These are phyloP conservation scores for Halictus ligatus DNA, from an alignment of 2,888 invertebrate species.

Conservation along the genomic window DNA sequence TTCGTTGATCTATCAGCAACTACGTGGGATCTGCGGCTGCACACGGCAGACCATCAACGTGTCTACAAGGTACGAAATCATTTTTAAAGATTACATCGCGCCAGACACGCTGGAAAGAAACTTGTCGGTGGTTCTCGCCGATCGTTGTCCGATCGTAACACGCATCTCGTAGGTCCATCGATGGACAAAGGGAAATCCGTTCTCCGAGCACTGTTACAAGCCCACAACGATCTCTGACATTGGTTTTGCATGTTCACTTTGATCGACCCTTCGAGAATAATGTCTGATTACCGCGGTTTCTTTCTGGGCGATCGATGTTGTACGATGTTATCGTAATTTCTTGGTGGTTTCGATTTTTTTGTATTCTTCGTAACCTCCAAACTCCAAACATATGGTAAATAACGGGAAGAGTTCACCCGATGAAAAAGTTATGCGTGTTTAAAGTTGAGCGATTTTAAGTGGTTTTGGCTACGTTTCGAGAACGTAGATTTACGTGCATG, in stretches of 20 bases:
- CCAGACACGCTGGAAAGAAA: not conserved
- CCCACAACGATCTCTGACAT: not conserved
- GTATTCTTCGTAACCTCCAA: not conserved
- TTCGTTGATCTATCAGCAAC: slow-evolving; percentile 7
- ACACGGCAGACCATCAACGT: slow-evolving; percentile 10
- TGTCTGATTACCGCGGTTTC: not conserved
- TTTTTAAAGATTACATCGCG: slow-evolving; percentile 26
- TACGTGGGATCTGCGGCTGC: slow-evolving; percentile 4
- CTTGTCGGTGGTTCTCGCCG: slow-evolving; percentile 13
- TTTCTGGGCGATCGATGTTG: not conserved
- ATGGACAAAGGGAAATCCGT: slow-evolving; percentile 35
- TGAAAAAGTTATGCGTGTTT: no score
- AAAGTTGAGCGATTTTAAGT: no score
- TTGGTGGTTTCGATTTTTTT: not conserved
- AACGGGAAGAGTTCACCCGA: no score
- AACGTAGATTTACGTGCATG: no score
- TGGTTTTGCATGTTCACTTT: not conserved
- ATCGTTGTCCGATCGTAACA: slow-evolving; percentile 15
- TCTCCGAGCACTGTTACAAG: not conserved
- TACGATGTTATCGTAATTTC: not conserved
- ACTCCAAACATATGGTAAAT: no score
- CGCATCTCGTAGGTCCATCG: slow-evolving; percentile 1
- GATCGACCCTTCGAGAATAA: not conserved
- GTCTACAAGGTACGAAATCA: slow-evolving; percentile 43
- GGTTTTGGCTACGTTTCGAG: no score